Conservation (phyloP, 2,888 invertebrate species). For the Heteromurus nitidus region DNA sequence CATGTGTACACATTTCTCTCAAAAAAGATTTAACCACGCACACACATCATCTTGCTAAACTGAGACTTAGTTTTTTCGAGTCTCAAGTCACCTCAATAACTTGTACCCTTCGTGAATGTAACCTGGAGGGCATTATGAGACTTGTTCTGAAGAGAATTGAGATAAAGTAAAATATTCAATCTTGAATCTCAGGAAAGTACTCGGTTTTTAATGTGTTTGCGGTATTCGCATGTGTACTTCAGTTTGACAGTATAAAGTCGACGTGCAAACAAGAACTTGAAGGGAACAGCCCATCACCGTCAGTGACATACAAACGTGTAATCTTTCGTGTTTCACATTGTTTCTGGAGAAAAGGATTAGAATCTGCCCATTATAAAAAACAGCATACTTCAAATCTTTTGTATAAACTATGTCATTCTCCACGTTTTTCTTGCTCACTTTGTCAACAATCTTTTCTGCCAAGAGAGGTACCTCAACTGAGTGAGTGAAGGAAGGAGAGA, state of each 20-base stretch:
- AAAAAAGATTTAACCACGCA: no score
- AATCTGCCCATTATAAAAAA: constrained; percentile 20
- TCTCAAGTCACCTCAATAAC: constrained; percentile 50
- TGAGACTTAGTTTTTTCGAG: background rate
- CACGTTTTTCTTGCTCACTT: background rate
- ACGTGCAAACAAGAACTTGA: no score
- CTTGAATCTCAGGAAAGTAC: no score
- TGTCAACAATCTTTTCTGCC: constrained; percentile 35
- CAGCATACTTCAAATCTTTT: constrained; percentile 25
- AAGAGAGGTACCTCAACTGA: no score
- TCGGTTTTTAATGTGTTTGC: no score
- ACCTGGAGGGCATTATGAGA: constrained; percentile 45
- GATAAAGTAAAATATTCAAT: no score
- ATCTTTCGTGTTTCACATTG: constrained; percentile 29
- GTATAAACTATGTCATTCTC: constrained; percentile 14
- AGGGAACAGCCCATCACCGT: no score
- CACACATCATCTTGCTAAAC: background rate
- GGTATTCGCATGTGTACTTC: no score
- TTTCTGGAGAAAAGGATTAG: constrained; percentile 21
- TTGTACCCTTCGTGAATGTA: background rate
- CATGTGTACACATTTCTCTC: background rate
- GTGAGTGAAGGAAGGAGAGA: no score
- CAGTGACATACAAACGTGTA: constrained; percentile 38
- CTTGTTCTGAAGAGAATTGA: background rate
- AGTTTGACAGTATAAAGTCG: no score